Evolutionary conservation across 2,888 invertebrate genomes (phyloP), one percentile per base, ranked within the genome.

Genomic region (Dasysyrphus tricinctus): DNA sequence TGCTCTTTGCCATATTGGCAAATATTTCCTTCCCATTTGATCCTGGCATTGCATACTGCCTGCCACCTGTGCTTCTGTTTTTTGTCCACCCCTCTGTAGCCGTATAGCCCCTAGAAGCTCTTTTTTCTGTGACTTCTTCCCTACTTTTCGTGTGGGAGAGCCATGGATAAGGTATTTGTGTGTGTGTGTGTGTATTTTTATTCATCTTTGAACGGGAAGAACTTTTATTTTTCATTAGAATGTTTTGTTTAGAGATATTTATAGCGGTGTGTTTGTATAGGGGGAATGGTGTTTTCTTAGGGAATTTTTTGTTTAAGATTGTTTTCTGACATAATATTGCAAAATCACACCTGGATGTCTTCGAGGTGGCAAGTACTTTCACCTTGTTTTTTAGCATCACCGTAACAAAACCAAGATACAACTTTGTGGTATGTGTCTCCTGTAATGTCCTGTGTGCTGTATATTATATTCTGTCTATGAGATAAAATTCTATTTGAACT

Each of bases 191-290:
- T 12, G 16, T 54, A 54, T 54, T 69, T 39, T 39, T 78, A 24
- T 54, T 47, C 11, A 19, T 7, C 32, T 59, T 42, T 51, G 49
- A 37, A 37, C 34, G 67, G 32, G 56, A 78, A 42, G 65, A 82
- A 63, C 47, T 75, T 86, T 82, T 86, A 82, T 86, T 82, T 86
- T 86, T 86, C 79, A 78, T 86, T 86, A 79, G 78, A 75, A 82
- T 86, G 86, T 86, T 82, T 75, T 69, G 69, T 82, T 75, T 78
- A 37, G 47, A 75, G 42, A 79, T 86, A 79, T 86, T 86, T 86
- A 86, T 79, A 72, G 65, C 29, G 16, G n/a, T 47, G 16, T 78
- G 73, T 80, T 75, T 84, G 72, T 59, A 72, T 34, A 80, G 49
- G 47, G 47, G 34, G 34, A 42, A 34, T 12, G 19, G 34, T 24